Conservation (phyloP, 2,888 invertebrate genomes). For the Hedya salicella region DNA sequence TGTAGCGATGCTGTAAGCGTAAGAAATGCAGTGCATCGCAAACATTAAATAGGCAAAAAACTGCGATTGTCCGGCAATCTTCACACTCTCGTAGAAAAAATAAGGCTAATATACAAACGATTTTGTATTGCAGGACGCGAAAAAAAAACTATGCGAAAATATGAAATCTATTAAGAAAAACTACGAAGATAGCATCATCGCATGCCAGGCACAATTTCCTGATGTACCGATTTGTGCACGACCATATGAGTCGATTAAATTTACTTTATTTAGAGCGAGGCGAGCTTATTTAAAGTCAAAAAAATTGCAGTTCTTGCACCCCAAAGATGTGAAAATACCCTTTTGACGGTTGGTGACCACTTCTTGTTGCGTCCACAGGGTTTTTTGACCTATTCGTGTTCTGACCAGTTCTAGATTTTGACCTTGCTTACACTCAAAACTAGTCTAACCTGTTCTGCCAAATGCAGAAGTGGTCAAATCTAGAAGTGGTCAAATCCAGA, state of each 20-base stretch:
- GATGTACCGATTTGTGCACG: neutral
- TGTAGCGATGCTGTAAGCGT: conserved; percentile 38
- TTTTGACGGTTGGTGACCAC: too few relatives aligned
- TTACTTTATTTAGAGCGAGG: conserved; percentile 1
- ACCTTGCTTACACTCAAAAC: too few relatives aligned
- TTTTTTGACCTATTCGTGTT: too few relatives aligned
- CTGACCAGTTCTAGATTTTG: too few relatives aligned
- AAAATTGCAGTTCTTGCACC: conserved; percentile 3
- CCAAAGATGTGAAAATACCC: neutral
- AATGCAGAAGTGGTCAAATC: too few relatives aligned
- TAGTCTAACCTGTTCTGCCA: too few relatives aligned
- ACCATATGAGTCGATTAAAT: conserved; percentile 1
- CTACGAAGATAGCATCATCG: conserved; percentile 6
- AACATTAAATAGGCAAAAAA: conserved; percentile 39
- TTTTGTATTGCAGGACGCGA: conserved; percentile 5
- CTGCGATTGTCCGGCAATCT: conserved; percentile 25
- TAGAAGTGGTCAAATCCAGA: too few relatives aligned
- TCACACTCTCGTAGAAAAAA: conserved; percentile 7
- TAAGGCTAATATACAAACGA: conserved; percentile 11
- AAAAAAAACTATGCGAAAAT: conserved; percentile 5
- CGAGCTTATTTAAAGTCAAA: conserved; percentile 2
- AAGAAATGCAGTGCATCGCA: conserved; percentile 39
- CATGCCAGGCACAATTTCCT: conserved; percentile 3
- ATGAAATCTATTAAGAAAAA: too few relatives aligned
- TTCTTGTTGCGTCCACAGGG: too few relatives aligned